Base-by-base conservation (phyloP, 1,140 invertebrate species). In the Tetranychus cinnabarinus region DNA sequence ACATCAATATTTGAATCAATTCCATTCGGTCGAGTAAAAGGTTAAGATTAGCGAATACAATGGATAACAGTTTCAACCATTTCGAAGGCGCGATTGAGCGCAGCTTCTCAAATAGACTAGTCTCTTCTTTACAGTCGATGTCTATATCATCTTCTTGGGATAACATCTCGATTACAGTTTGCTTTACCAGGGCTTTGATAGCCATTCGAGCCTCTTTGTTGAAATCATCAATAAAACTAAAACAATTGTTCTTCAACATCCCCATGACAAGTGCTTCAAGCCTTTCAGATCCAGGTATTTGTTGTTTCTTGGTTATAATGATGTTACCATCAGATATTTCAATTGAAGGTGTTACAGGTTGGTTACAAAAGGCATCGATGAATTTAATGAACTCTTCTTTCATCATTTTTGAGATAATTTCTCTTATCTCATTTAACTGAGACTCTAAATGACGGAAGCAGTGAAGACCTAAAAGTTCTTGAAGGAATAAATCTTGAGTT, bases 391-490 rank as follows among this genome's bases (percentile, higher is more conserved):
- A 96, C 72, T 99, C 95, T 56, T 88, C 87, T 58, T 83, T 83
- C 64, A 98, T 78, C 88, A 98, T 93, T 74, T 91, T 92, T 68
- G 96, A 88, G 67, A 98, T 96, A 5, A 95, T 76, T 69, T 86
- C 84, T 68, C 91, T 85, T 81, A 97, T 88, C 79, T 98, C 95
- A 63, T 82, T 84, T n/a, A 99, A 76, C 74, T 98, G 91, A 55
- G 87, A 88, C 65, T 88, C 84, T 64, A 97, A 76, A 76, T 97
- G 90, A 70, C 92, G 84, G 71, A 97, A 92, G 71, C 90, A 88
- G 68, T 88, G 85, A 55, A 96, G 80, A 36, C 89, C 90, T 61
- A 83, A 81, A 55, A 98, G 75, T 71, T 95, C 88, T 66, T 86
- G 82, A 4, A 80, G 77, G 13, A 97, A 75, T 62, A 97, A 85